A percentile compares a stretch with the other conserved stretches of the same genome.
phyloP scores from a whole-genome alignment of 2,888 invertebrate genomes.

The Phanerotoma sp. region DNA sequence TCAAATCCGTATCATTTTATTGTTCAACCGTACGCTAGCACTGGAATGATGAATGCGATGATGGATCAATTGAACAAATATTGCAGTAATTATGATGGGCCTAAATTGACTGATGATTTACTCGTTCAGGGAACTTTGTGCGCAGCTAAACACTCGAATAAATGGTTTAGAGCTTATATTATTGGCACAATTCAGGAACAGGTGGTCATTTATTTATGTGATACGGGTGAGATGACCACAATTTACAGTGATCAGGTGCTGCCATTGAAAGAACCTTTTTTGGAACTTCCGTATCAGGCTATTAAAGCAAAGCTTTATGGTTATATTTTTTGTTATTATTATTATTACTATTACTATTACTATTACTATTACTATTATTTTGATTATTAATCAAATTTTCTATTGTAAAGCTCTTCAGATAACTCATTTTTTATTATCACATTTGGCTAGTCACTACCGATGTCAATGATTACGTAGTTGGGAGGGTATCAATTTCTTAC shows the following conservation, averaged over 20 bases:
- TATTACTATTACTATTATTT: background rate
- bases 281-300: conserved; percentile 67
- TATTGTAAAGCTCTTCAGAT: too few species aligned
- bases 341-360: background rate
- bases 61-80: conserved; percentile 68
- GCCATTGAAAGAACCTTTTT: conserved; percentile 61
- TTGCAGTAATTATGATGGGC: conserved; percentile 62
- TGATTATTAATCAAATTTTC: background rate
- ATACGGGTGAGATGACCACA: conserved; percentile 66
- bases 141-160: conserved; percentile 67
- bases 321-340: conserved; percentile 42
- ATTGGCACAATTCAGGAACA: conserved; percentile 61
- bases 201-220: conserved; percentile 66
- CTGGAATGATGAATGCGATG: conserved; percentile 48
- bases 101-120: conserved; percentile 55
- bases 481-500: too few species aligned
- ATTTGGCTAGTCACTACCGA: too few species aligned
- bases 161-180: conserved; percentile 59
- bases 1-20: conserved; percentile 77
- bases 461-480: too few species aligned
- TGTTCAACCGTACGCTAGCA: conserved; percentile 54
- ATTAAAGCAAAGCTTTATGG: conserved; percentile 67
- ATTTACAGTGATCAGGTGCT: conserved; percentile 61
- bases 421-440: background rate
- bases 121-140: conserved; percentile 66